Conservation (phyloP, 2,888 invertebrate species). For the Autographa gamma region DNA sequence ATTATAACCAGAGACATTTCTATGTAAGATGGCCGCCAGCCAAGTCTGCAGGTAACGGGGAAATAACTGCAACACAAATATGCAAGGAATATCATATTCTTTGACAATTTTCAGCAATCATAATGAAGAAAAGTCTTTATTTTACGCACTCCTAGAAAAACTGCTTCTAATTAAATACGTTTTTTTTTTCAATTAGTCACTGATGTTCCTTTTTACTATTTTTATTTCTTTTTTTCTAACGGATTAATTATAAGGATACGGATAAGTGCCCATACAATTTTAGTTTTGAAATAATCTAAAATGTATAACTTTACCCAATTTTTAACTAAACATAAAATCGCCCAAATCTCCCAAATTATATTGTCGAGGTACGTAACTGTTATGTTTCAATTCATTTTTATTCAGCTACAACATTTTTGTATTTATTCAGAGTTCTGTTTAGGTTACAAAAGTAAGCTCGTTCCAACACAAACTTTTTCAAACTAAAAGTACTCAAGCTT, state of each 20-base stretch:
- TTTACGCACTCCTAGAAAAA: no score
- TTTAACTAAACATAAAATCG: no score
- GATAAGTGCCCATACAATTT: no score
- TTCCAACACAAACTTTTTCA: background rate
- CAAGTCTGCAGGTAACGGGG: conserved; percentile 40
- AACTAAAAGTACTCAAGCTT: background rate
- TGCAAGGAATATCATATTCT: conserved; percentile 20
- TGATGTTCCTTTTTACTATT: no score
- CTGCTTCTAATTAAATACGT: no score
- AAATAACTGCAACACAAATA: conserved; percentile 37
- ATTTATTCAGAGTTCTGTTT: background rate
- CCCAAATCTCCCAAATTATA: no score
- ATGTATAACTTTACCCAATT: no score
- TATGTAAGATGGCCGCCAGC: conserved; percentile 43
- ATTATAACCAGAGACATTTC: conserved; percentile 12
- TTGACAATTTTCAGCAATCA: background rate
- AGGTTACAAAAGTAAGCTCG: background rate
- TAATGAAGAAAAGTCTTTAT: background rate
- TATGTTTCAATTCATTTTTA: background rate
- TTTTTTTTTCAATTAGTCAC: no score
- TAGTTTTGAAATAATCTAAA: no score
- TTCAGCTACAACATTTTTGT: background rate
- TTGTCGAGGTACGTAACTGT: background rate
- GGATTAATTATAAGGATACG: no score
- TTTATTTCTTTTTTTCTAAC: no score